These are phyloP conservation scores for Phalacrocorax pelagicus DNA, from an alignment of 2,113 vertebrate genomes.

Conservation along the genomic window DNA sequence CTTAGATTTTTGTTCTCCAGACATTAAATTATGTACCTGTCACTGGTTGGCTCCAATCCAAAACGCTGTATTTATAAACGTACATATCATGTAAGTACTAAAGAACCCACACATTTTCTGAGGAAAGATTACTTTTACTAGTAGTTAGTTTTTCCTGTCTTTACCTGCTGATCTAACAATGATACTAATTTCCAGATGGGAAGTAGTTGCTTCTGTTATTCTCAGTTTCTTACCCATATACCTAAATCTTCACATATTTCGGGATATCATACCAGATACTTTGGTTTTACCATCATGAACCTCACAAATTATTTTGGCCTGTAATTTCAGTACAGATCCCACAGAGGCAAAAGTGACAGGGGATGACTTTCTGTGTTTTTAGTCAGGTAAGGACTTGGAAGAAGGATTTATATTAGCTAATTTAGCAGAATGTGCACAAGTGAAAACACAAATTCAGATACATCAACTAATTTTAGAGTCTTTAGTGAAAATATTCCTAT, in stretches of 20 bases:
- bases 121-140: not conserved
- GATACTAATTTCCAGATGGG: not conserved
- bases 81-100: rapidly evolving
- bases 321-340: not conserved
- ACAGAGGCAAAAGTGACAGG: not conserved
- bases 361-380: not conserved
- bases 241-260: not conserved
- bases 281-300: not conserved
- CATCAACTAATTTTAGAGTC: not conserved
- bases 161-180: not conserved
- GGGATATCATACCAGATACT: not conserved
- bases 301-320: not conserved
- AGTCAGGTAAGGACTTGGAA: not conserved
- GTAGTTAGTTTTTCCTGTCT: not conserved
- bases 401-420: not conserved
- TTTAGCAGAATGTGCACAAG: not conserved
- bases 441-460: not conserved
- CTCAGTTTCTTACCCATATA: not conserved
- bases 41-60: not conserved
- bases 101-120: not conserved
- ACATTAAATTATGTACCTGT: not conserved
- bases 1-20: not conserved
- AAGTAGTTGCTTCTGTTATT: not conserved
- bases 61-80: not conserved
- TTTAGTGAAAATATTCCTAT: not conserved